Base-by-base conservation (phyloP, 2,797 vertebrate genomes). In the Catharus ustulatus region DNA sequence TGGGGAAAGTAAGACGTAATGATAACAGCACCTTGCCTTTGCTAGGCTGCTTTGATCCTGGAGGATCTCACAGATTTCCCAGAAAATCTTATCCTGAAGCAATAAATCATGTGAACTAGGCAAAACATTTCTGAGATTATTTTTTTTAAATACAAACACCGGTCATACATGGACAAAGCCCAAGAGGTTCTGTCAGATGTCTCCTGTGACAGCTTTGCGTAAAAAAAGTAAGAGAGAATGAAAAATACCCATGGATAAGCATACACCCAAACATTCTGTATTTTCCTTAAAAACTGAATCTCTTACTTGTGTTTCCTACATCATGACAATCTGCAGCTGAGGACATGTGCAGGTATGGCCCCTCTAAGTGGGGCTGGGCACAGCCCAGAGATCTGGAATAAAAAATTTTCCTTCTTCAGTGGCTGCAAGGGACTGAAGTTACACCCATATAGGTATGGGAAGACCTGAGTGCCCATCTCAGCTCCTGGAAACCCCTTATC, bases 31-130 rank as follows among this genome's bases (percentile, higher is more conserved):
- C 59, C 91, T 92, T 63, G 54, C 71, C 45, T 93, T 93, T 14
- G 2, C 59, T 62, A 42, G 30, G 46, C 48, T 95, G 83, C 86
- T 96, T 96, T 96, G 61, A 95, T 94, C 85, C 43, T 90, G 57
- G 34, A 89, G 52, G 62, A 87, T 78, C 77, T 91, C 66, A 87
- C 21, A 59, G 46, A 52, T 43, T 38, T 42, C 84, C 29, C 72
- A 74, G 75, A 93, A 83, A 85, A 66, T 19, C 73, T 85, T 72
- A 66, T 77, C 88, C 54, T 58, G 51, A 84, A 95, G 43, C 55
- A 74, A 55, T 61, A 84, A 77, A 76, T 78, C 55, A n/a, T 26
- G 62, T 69, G 36, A 93, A 67, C 15, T 7, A 24, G 26, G n/a
- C 43, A 45, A 49, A 79, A 34, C 32, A 68, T 45, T 78, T 85